Evolutionary conservation across 1,140 invertebrate genomes (phyloP).

Genomic region (Heliconius himera): DNA sequence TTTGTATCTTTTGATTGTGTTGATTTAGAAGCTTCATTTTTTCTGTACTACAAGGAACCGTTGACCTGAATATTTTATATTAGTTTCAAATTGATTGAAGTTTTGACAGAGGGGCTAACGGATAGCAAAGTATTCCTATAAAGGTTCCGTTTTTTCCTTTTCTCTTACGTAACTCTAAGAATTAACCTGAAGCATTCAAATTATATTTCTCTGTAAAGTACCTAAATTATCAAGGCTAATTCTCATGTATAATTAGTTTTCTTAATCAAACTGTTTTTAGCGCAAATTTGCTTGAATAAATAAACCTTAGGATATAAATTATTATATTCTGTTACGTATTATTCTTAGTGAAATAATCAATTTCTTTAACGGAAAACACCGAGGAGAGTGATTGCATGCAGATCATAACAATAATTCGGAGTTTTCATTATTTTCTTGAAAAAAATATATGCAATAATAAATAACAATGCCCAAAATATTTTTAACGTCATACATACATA

Average conservation of each 20-base stretch:
- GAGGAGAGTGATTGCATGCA: not conserved
- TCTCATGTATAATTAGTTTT: not conserved
- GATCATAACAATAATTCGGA: not conserved
- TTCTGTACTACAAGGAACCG: no score
- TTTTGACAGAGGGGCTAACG: not conserved
- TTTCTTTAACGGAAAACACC: not conserved
- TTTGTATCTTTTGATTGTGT: no score
- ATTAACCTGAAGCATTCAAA: not conserved
- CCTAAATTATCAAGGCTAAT: not conserved
- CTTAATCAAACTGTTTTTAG: not conserved
- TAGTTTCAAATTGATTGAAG: no score
- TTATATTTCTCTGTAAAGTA: not conserved
- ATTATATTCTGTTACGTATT: not conserved
- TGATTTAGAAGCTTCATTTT: no score
- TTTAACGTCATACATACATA: not conserved
- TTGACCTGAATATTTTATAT: no score
- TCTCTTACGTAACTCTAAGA: not conserved
- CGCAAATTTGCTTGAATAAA: no score
- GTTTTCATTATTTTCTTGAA: not conserved
- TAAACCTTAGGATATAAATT: no score
- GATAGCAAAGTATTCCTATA: no score
- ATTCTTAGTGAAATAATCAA: not conserved
- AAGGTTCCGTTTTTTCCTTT: no score
- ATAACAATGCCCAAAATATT: slow-evolving; percentile 10
- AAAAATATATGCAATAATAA: slow-evolving; percentile 3